phyloP scores from a whole-genome alignment of 1,140 invertebrate species.

The Sitophilus oryzae region DNA sequence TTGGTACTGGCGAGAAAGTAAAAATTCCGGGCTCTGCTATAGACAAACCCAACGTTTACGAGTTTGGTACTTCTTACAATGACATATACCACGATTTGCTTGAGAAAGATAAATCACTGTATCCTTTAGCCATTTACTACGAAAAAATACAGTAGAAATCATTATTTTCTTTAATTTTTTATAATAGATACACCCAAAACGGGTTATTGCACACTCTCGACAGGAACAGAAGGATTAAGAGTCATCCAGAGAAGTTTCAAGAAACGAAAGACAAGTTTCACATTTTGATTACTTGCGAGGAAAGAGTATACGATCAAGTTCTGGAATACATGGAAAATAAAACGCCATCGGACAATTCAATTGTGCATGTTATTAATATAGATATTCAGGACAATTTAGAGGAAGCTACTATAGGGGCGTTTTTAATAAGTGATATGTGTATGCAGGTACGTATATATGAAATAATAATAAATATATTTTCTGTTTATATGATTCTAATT shows the following conservation, averaged over 20 bases:
- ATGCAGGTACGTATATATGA: too few species aligned
- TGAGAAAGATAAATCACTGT: conserved; percentile 82
- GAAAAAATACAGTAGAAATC: conserved; percentile 9
- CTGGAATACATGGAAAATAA: conserved; percentile 69
- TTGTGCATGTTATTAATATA: conserved; percentile 96
- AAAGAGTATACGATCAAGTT: conserved; percentile 97
- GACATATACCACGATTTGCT: conserved; percentile 95
- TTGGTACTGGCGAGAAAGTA: conserved; percentile 95
- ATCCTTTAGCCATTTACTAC: conserved; percentile 49
- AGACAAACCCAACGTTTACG: conserved; percentile 96
- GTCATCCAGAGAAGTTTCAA: conserved; percentile 92
- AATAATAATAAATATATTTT: too few species aligned
- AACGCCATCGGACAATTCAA: conserved; percentile 67
- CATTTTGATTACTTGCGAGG: conserved; percentile 95
- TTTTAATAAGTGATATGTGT: conserved; percentile 93
- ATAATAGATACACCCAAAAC: conserved; percentile 90
- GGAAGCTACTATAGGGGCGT: conserved; percentile 99
- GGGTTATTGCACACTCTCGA: conserved; percentile 98
- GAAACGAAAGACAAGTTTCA: conserved; percentile 86
- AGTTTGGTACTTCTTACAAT: conserved; percentile 95
- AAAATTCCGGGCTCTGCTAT: conserved; percentile 93
- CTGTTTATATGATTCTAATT: too few species aligned
- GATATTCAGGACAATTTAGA: conserved; percentile 99
- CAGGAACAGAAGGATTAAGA: conserved; percentile 93
- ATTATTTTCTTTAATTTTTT: background rate